These are phyloP conservation scores for Scaptodrosophila lebanonensis DNA, from an alignment of 1,140 invertebrate genomes.

Conservation along the genomic window DNA sequence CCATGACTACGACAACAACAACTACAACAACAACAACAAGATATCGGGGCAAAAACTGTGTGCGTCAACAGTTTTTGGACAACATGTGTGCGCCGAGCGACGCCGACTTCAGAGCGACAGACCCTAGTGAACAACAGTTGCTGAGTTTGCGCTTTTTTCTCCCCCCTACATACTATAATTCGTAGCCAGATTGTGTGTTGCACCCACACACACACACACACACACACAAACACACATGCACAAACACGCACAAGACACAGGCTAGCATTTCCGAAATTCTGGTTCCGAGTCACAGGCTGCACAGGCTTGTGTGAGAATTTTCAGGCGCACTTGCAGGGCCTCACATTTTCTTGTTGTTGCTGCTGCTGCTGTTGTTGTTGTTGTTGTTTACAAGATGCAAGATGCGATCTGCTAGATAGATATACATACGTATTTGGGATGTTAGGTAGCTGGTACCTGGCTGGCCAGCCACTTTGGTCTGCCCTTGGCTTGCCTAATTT, in stretches of 20 bases:
- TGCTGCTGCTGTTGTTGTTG: constrained; percentile 27
- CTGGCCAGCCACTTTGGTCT: constrained; percentile 60
- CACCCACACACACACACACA: constrained; percentile 16
- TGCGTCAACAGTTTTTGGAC: constrained; percentile 49
- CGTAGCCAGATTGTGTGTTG: constrained; percentile 51
- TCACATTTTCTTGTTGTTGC: constrained; percentile 19
- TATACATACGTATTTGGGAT: constrained; percentile 47
- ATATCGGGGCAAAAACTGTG: constrained; percentile 32
- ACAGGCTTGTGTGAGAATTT: constrained; percentile 61
- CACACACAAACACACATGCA: constrained; percentile 8
- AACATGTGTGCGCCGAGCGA: constrained; percentile 53
- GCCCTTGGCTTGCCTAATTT: constrained; percentile 65
- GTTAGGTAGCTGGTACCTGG: constrained; percentile 65
- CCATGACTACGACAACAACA: constrained; percentile 62
- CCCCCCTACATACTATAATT: constrained; percentile 32
- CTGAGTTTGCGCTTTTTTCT: constrained; percentile 44
- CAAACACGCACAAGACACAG: constrained; percentile 18
- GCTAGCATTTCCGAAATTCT: constrained; percentile 54
- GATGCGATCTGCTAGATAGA: constrained; percentile 60
- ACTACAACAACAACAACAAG: constrained; percentile 21
- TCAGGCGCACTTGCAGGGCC: constrained; percentile 29
- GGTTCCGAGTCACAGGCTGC: constrained; percentile 33
- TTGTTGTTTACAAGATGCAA: constrained; percentile 41
- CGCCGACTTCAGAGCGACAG: constrained; percentile 19
- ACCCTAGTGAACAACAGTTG: constrained; percentile 47